A percentile compares a stretch with the other conserved stretches of the same genome.
Conservation (phyloP, 2,888 invertebrate genomes). For the Limnephilus marmoratus region DNA sequence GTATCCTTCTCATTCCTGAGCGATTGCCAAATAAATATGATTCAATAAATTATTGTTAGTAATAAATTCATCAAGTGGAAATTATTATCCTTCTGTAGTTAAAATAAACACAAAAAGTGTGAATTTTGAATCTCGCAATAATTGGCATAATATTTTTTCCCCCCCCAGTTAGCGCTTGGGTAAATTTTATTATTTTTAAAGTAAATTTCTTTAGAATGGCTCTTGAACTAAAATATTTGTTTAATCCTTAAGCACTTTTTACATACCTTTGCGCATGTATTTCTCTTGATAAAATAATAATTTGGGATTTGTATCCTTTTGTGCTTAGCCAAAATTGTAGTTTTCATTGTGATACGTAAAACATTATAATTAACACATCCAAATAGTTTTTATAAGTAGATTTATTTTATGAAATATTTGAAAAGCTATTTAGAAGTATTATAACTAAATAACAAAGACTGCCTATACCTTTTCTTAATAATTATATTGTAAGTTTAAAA, state of each 20-base stretch:
- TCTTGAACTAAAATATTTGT: conserved; percentile 38
- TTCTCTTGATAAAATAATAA: conserved; percentile 21
- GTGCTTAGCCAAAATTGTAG: conserved; percentile 36
- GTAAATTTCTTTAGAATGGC: conserved; percentile 9
- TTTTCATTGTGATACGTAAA: conserved; percentile 53
- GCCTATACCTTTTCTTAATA: conserved; percentile 61
- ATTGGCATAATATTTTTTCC: background rate
- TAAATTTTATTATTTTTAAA: background rate
- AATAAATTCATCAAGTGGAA: background rate
- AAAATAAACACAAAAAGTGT: background rate
- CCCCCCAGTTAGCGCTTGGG: background rate
- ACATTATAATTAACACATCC: conserved; percentile 39
- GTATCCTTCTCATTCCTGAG: background rate
- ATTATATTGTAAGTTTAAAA: conserved; percentile 49
- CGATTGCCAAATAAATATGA: background rate
- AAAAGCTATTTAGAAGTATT: conserved; percentile 60
- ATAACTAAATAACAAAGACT: conserved; percentile 65
- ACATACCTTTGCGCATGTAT: conserved; percentile 4
- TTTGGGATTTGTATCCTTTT: conserved; percentile 27
- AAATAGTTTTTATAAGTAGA: conserved; percentile 55
- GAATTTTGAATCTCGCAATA: background rate
- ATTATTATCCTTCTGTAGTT: background rate
- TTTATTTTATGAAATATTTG: conserved; percentile 53
- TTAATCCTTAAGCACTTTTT: background rate
- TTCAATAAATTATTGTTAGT: background rate